Evolutionary conservation across 2,113 vertebrate species (phyloP).

Genomic region (Grammomys dolichurus): DNA sequence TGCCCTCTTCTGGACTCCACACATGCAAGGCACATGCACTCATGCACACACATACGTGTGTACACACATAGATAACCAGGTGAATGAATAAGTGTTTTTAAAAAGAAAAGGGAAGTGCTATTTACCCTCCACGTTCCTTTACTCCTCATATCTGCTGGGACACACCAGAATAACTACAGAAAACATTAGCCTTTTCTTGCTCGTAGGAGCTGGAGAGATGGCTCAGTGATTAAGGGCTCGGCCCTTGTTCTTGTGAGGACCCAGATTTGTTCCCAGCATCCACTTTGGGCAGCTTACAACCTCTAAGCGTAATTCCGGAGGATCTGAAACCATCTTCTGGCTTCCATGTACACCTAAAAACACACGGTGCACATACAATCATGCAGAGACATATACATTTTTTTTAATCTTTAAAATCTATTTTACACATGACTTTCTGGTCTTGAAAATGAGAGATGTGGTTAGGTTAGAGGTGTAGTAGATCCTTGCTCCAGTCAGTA

Average conservation of each 20-base stretch:
- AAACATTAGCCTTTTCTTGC: background rate
- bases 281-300: background rate
- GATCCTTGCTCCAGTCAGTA: too few species aligned
- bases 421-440: background rate
- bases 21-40: background rate
- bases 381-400: too few species aligned
- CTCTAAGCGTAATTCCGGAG: background rate
- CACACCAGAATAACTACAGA: background rate
- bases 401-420: background rate
- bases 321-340: background rate
- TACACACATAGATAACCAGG: background rate
- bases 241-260: background rate
- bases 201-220: background rate
- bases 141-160: background rate
- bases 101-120: background rate
- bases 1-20: background rate
- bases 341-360: background rate
- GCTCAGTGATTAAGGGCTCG: too few species aligned
- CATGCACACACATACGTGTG: background rate
- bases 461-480: background rate
- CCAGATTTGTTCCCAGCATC: background rate
- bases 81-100: background rate
- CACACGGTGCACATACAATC: too few species aligned
- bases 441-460: constrained; percentile 35
- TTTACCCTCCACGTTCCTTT: background rate